phyloP scores from a whole-genome alignment of 2,888 invertebrate genomes.

The Trachelus troglodyta region DNA sequence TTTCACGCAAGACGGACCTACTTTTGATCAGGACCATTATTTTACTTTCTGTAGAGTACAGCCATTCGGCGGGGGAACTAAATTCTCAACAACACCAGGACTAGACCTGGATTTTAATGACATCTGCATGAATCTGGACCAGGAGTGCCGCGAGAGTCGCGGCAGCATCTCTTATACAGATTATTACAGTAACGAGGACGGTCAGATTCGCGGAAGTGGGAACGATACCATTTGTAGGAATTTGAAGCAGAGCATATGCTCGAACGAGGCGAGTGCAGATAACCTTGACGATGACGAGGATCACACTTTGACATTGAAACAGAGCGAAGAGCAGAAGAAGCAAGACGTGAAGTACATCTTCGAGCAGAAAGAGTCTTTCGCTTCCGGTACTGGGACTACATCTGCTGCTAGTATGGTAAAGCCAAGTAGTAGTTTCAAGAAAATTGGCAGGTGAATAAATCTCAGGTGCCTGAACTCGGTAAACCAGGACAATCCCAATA shows the following conservation, averaged over 20 bases:
- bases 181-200: slow-evolving; percentile 64
- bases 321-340: slow-evolving; percentile 59
- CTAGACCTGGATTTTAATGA: slow-evolving; percentile 70
- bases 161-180: slow-evolving; percentile 64
- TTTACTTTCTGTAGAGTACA: slow-evolving; percentile 38
- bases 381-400: slow-evolving; percentile 15
- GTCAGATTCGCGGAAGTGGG: slow-evolving; percentile 53
- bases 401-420: slow-evolving; percentile 30
- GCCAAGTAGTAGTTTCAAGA: slow-evolving; percentile 53
- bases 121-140: slow-evolving; percentile 54
- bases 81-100: slow-evolving; percentile 69
- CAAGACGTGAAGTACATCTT: slow-evolving; percentile 61
- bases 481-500: background rate
- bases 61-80: slow-evolving; percentile 62
- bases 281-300: slow-evolving; percentile 61
- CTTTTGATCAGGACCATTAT: background rate
- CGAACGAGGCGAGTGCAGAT: slow-evolving; percentile 13
- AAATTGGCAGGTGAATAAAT: slow-evolving; percentile 57
- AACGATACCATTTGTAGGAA: slow-evolving; percentile 35
- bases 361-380: slow-evolving; percentile 30
- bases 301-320: slow-evolving; percentile 59
- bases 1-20: background rate
- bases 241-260: background rate
- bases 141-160: slow-evolving; percentile 56
- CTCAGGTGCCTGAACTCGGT: background rate